A percentile compares a stretch with the other conserved stretches of the same genome.
Evolutionary conservation across 2,888 invertebrate species (phyloP).

Genomic region (Protonemura montana): DNA sequence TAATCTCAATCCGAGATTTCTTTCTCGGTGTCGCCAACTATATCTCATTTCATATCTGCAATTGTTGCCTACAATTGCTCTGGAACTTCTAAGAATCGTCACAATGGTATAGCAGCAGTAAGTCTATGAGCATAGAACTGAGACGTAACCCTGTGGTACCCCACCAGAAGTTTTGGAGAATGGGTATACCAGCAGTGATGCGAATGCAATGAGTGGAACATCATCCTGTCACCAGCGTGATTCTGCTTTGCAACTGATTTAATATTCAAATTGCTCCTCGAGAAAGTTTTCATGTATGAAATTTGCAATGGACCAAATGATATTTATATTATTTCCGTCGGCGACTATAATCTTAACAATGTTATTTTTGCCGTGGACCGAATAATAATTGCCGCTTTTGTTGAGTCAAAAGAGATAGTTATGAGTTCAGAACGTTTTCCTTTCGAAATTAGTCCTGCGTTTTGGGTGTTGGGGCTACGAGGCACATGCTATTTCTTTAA

Average conservation of each 20-base stretch:
- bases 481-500: too few species aligned
- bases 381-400: background rate
- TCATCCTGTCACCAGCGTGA: background rate
- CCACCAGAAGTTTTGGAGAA: too few species aligned
- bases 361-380: background rate
- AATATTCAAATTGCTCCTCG: background rate
- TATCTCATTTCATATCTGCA: too few species aligned
- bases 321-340: background rate
- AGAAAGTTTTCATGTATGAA: background rate
- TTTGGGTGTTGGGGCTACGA: too few species aligned
- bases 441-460: background rate
- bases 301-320: constrained; percentile 12
- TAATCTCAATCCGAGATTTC: too few species aligned
- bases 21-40: too few species aligned
- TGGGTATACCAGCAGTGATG: too few species aligned
- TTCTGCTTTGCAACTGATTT: background rate
- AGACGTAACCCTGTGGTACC: too few species aligned
- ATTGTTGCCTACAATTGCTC: too few species aligned
- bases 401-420: background rate
- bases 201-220: background rate
- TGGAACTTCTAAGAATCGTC: too few species aligned
- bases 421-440: background rate
- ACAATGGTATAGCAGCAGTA: too few species aligned
- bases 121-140: too few species aligned
- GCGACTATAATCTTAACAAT: background rate